Evolutionary conservation across 2,113 vertebrate genomes (phyloP).

Genomic region (Ramphastos sulfuratus): DNA sequence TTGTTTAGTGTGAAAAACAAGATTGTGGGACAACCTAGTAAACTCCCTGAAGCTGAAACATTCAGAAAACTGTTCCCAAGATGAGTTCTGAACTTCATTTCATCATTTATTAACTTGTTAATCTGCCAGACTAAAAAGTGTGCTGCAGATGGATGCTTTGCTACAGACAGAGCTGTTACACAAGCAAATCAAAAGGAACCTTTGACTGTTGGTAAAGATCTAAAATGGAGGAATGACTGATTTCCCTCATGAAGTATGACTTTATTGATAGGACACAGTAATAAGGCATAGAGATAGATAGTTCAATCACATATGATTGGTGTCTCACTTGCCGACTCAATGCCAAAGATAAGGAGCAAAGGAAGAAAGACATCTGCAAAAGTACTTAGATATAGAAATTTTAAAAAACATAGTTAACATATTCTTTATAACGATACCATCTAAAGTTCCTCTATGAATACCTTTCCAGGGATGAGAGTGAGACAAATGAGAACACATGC

Average conservation of each 20-base stretch:
- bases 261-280: slow-evolving; percentile 33
- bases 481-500: slow-evolving; percentile 10
- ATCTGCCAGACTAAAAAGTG: neutral
- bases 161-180: neutral
- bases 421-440: slow-evolving; percentile 19
- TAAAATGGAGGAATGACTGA: slow-evolving; percentile 2
- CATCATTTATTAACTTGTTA: slow-evolving; percentile 40
- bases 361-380: neutral
- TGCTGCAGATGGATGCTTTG: neutral
- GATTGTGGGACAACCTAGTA: neutral
- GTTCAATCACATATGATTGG: slow-evolving; percentile 31
- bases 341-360: neutral
- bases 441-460: slow-evolving; percentile 9
- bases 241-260: neutral
- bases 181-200: neutral
- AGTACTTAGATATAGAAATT: neutral
- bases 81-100: slow-evolving; percentile 30
- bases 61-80: neutral
- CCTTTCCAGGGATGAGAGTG: neutral
- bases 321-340: slow-evolving; percentile 17
- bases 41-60: neutral
- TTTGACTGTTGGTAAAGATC: neutral
- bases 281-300: neutral
- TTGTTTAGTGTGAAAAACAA: neutral
- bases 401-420: neutral